Percentiles rank a stretch among this genome's conserved stretches.
Evolutionary conservation across 2,797 vertebrate species (phyloP).

Genomic region (Macroramphosus scolopax): DNA sequence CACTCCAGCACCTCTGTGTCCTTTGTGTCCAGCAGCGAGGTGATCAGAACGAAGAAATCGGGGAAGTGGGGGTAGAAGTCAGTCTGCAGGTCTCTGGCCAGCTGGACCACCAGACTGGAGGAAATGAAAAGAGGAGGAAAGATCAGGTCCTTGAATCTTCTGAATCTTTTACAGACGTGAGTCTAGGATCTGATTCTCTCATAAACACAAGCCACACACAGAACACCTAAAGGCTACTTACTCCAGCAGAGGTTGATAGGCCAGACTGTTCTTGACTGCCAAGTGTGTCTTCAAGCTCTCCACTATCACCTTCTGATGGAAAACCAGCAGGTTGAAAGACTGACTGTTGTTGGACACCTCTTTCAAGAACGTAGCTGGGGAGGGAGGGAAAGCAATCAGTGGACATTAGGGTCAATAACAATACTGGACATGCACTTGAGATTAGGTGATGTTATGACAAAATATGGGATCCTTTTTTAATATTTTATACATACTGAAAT

Average conservation of each 20-base stretch:
- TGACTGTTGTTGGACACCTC: slow-evolving; percentile 90
- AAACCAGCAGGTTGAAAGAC: slow-evolving; percentile 95
- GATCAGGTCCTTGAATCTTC: neutral
- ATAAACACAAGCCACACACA: neutral
- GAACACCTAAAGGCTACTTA: slow-evolving; percentile 69
- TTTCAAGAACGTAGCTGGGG: slow-evolving; percentile 84
- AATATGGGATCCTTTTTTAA: neutral
- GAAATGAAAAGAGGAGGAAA: neutral
- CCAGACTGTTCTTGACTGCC: slow-evolving; percentile 84
- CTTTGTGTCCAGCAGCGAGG: slow-evolving; percentile 88
- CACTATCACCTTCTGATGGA: slow-evolving; percentile 89
- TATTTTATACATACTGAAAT: slow-evolving; percentile 84
- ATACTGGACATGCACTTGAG: too few species aligned
- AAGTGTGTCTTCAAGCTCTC: slow-evolving; percentile 90
- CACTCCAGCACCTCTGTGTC: slow-evolving; percentile 93
- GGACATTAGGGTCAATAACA: too few species aligned
- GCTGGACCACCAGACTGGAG: slow-evolving; percentile 90
- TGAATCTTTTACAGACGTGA: too few species aligned
- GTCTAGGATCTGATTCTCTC: neutral
- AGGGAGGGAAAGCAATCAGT: slow-evolving; percentile 3
- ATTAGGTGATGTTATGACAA: too few species aligned
- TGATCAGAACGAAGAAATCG: slow-evolving; percentile 90
- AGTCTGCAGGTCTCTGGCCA: slow-evolving; percentile 93
- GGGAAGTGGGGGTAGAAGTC: slow-evolving; percentile 97
- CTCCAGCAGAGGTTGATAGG: slow-evolving; percentile 92